These are phyloP conservation scores for Sisor rabdophorus DNA, from an alignment of 2,113 vertebrate species.

Conservation along the genomic window DNA sequence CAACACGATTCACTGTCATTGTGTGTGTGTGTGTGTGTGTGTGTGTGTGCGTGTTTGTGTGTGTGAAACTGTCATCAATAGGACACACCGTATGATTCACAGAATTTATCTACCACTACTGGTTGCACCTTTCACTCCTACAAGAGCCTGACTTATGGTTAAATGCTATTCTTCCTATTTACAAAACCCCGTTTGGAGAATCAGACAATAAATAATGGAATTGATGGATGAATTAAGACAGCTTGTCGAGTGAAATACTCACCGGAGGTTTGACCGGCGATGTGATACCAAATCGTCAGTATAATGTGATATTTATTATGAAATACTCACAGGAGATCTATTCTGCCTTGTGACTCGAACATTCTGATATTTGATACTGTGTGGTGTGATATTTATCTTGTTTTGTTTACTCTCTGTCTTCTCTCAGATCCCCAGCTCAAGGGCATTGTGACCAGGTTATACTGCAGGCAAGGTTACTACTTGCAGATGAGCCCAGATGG, in stretches of 20 bases:
- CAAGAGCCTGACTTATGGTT: neutral
- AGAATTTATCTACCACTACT: neutral
- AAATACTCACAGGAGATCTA: neutral
- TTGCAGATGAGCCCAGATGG: slow-evolving; percentile 99
- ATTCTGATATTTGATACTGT: slow-evolving; percentile 8
- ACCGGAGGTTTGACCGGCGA: neutral
- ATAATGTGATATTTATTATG: slow-evolving; percentile 3
- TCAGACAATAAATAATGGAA: slow-evolving; percentile 13
- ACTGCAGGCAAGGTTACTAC: slow-evolving; percentile 99
- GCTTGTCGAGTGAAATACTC: neutral
- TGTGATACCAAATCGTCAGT: neutral
- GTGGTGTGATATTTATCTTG: slow-evolving; percentile 16
- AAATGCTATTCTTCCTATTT: neutral
- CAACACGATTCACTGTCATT: neutral
- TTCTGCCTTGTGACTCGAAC: neutral
- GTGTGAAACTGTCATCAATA: neutral
- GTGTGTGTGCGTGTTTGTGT: too few relatives aligned
- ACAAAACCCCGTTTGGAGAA: neutral
- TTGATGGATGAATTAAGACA: neutral
- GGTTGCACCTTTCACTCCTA: neutral
- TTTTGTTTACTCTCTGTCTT: slow-evolving; percentile 9
- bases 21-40: too few relatives aligned
- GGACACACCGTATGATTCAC: neutral
- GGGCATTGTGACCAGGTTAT: slow-evolving; percentile 99
- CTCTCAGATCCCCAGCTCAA: slow-evolving; percentile 99